Evolutionary conservation across 2,888 invertebrate genomes (phyloP).

Genomic region (Himalopsyche japonica): DNA sequence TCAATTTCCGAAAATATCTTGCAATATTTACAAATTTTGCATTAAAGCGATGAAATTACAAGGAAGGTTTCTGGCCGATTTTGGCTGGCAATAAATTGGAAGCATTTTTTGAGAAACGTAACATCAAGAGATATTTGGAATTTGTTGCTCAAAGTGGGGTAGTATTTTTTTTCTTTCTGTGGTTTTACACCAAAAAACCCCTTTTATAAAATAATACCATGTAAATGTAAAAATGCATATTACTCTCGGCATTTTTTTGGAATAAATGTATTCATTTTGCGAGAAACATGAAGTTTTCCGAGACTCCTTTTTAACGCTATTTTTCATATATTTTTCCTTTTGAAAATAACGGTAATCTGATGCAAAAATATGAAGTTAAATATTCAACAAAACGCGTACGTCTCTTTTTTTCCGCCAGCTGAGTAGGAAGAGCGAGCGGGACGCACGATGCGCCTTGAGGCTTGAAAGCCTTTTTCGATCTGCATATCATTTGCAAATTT

Average conservation of each 20-base stretch:
- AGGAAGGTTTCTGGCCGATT: not conserved
- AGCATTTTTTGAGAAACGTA: not conserved
- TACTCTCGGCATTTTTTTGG: not conserved
- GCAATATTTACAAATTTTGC: no score
- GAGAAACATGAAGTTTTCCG: not conserved
- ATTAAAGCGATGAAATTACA: no score
- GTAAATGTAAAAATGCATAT: not conserved
- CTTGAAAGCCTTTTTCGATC: conserved; percentile 21
- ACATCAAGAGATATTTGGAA: not conserved
- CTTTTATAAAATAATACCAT: not conserved
- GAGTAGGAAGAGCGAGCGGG: not conserved
- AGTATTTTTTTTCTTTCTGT: not conserved
- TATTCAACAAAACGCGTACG: conserved; percentile 4
- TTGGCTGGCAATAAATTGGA: not conserved
- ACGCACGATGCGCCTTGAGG: conserved; percentile 7
- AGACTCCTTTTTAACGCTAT: not conserved
- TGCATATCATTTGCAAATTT: conserved; percentile 30
- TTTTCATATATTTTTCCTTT: conserved; percentile 10
- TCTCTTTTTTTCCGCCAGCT: not conserved
- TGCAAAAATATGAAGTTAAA: conserved; percentile 17
- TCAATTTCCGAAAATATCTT: no score
- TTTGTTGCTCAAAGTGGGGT: not conserved
- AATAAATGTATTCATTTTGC: not conserved
- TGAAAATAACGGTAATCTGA: not conserved
- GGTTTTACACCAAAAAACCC: not conserved